Evolutionary conservation across 2,797 vertebrate species (phyloP).

Genomic region (Lacerta bilineata): DNA sequence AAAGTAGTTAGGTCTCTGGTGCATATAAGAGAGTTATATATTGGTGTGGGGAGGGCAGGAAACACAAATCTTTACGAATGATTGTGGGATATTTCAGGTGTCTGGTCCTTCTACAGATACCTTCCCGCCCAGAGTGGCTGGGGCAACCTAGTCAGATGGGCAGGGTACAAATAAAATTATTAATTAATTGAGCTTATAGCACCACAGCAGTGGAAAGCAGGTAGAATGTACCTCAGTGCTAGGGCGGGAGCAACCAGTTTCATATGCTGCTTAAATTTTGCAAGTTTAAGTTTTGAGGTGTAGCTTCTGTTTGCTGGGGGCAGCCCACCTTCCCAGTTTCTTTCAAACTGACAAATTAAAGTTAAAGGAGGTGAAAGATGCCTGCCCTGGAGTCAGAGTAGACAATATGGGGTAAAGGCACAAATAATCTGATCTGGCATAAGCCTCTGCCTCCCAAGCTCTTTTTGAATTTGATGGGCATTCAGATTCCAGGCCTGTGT

Average conservation of each 20-base stretch:
- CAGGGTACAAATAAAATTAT: too few species aligned
- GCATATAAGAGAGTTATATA: neutral
- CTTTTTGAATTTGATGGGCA: constrained; percentile 63
- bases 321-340: neutral
- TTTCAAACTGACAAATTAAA: too few species aligned
- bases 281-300: neutral
- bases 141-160: too few species aligned
- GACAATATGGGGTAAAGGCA: neutral
- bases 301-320: neutral
- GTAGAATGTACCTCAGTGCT: neutral
- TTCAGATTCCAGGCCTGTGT: constrained; percentile 6
- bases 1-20: neutral
- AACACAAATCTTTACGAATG: neutral
- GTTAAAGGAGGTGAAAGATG: neutral
- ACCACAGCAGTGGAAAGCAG: neutral
- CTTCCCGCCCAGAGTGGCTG: too few species aligned
- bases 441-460: constrained; percentile 11
- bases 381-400: neutral
- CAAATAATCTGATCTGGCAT: neutral
- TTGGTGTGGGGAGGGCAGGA: neutral
- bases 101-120: neutral
- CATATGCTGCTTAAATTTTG: neutral
- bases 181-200: neutral
- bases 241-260: neutral
- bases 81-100: neutral